phyloP scores from a whole-genome alignment of 2,797 vertebrate species.

The Salmo trutta region DNA sequence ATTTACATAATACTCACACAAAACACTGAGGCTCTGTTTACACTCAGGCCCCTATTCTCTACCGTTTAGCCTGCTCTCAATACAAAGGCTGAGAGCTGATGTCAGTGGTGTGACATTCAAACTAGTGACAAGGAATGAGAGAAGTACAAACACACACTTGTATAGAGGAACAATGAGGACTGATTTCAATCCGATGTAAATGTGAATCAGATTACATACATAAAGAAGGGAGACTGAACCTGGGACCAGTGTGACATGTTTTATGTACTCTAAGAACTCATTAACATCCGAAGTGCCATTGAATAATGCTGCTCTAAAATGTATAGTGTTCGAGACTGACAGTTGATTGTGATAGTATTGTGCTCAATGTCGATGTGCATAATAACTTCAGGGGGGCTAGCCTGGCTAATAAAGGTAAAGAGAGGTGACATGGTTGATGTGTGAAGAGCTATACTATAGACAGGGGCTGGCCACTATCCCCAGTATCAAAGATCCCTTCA shows the following conservation, averaged over 20 bases:
- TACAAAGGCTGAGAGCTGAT: background rate
- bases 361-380: constrained; percentile 74
- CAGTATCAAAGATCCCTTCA: constrained; percentile 66
- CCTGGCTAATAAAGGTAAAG: constrained; percentile 72
- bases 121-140: background rate
- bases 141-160: background rate
- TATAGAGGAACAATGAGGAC: background rate
- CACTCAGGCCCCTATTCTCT: background rate
- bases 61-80: background rate
- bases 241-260: too few species aligned
- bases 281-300: background rate
- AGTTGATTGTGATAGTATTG: constrained; percentile 24
- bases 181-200: too few species aligned
- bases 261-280: too few species aligned
- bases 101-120: background rate
- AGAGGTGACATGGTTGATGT: background rate
- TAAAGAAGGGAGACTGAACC: background rate
- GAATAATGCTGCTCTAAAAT: constrained; percentile 24
- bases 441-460: constrained; percentile 66
- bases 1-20: constrained; percentile 63
- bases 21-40: background rate
- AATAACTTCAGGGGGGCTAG: constrained; percentile 67
- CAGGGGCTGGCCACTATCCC: constrained; percentile 53
- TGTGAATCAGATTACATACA: background rate
- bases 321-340: constrained; percentile 20